Evolutionary conservation across 2,888 invertebrate species (phyloP), one percentile per base, ranked within the genome.

Genomic region (Cheilosia vulpina): DNA sequence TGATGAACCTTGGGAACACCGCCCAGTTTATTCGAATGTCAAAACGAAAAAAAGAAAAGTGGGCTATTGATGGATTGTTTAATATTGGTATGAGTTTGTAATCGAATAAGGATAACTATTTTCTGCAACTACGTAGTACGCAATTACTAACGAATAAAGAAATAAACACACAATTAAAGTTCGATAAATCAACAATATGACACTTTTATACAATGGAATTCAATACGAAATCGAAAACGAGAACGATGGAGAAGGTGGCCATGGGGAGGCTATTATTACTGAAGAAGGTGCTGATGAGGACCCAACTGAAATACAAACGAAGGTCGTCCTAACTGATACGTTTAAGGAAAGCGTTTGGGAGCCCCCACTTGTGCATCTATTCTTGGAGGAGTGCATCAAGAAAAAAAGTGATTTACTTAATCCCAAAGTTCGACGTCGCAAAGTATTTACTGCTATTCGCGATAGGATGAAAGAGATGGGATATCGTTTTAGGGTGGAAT

Each of bases 351-450:
- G 79, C 1, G 27, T 31, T 9, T 84, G 84, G 84, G 63, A 80
- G 21, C 47, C 65, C 2, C 17, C 50, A 4, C 58, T 27, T 55
- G 69, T 79, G 6, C 75, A 80, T 34, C n/a, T 71, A 0, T 84
- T 84, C 47, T 43, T 84, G 5, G 69, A 84, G 41, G 84, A 84
- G 41, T 84, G 84, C n/a, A 57, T 84, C 5, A 69, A 69, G 34
- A 68, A 47, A 43, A 84, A 65, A 58, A 13, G 7, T 4, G 80
- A 69, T 1, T 45, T 84, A 27, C 69, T 21, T 4, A 55, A 84
- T 34, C 80, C 80, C 0, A 69, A 62, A 6, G 45, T 80, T 4
- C 52, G 68, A 2, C 52, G 55, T 0, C 63, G 69, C 0, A 50
- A 53, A 7, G 45, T 80, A 19, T 84, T 84, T 13, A 24, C 80